phyloP scores from a whole-genome alignment of 2,888 invertebrate genomes.

The Dynastes grantii region DNA sequence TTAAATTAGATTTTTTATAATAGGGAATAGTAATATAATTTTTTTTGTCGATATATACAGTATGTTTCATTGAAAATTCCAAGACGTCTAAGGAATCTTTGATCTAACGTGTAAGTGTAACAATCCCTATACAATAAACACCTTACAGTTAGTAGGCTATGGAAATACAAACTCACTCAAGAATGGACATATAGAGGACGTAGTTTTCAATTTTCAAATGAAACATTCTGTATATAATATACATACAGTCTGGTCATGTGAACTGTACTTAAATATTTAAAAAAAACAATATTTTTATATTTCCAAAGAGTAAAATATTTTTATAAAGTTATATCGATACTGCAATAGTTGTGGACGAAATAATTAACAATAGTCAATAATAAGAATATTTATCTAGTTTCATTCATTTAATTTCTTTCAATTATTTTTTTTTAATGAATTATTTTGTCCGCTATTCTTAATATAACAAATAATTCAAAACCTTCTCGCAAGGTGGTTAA shows the following conservation, averaged over 20 bases:
- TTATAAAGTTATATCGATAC: conserved; percentile 10
- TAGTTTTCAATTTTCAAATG: too few species aligned
- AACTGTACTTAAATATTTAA: conserved; percentile 23
- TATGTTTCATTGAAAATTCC: background rate
- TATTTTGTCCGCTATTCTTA: too few species aligned
- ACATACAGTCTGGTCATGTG: conserved; percentile 6
- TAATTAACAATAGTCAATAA: background rate
- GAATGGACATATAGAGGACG: too few species aligned
- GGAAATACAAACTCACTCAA: too few species aligned
- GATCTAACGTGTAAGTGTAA: too few species aligned
- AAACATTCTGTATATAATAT: background rate
- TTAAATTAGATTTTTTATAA: background rate
- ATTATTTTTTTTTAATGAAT: too few species aligned
- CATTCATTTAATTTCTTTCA: too few species aligned
- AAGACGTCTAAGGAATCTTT: background rate
- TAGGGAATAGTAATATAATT: background rate
- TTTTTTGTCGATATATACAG: background rate
- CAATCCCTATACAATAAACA: too few species aligned
- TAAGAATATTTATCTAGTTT: too few species aligned
- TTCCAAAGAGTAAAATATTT: conserved; percentile 41
- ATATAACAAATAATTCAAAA: background rate
- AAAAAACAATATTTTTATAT: conserved; percentile 41
- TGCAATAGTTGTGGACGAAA: conserved; percentile 4
- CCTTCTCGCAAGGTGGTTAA: too few species aligned
- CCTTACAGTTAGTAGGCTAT: too few species aligned